These are phyloP conservation scores for Leucoraja ocellata DNA, from an alignment of 2,797 vertebrate species.

Conservation along the genomic window DNA sequence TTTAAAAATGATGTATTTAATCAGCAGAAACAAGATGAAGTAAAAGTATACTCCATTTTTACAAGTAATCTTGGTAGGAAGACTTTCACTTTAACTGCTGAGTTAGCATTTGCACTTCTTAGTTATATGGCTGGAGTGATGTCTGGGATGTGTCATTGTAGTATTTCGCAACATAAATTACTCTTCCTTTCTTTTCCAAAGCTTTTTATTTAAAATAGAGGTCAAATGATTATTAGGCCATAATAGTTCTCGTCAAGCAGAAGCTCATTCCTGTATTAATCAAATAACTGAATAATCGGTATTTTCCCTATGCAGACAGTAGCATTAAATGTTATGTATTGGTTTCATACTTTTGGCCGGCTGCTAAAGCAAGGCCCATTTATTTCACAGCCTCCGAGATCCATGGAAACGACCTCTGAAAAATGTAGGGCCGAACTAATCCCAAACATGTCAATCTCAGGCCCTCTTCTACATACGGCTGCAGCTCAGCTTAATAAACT, in stretches of 20 bases:
- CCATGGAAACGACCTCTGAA: constrained; percentile 65
- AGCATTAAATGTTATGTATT: constrained; percentile 96
- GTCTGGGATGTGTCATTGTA: neutral
- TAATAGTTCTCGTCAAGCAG: constrained; percentile 36
- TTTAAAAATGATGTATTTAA: neutral
- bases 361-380: constrained; percentile 63
- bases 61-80: neutral
- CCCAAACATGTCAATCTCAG: constrained; percentile 65
- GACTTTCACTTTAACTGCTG: neutral
- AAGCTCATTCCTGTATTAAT: constrained; percentile 36
- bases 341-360: constrained; percentile 67
- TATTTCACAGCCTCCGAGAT: constrained; percentile 57
- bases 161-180: constrained; percentile 26
- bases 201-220: constrained; percentile 23
- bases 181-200: neutral
- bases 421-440: constrained; percentile 77
- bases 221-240: constrained; percentile 36
- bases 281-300: constrained; percentile 85
- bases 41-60: neutral
- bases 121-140: neutral
- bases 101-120: neutral
- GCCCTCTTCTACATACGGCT: constrained; percentile 65
- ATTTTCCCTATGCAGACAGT: constrained; percentile 77
- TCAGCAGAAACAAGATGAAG: neutral
- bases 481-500: constrained; percentile 70